phyloP scores from a whole-genome alignment of 2,888 invertebrate species.

The Oscheius sp. region DNA sequence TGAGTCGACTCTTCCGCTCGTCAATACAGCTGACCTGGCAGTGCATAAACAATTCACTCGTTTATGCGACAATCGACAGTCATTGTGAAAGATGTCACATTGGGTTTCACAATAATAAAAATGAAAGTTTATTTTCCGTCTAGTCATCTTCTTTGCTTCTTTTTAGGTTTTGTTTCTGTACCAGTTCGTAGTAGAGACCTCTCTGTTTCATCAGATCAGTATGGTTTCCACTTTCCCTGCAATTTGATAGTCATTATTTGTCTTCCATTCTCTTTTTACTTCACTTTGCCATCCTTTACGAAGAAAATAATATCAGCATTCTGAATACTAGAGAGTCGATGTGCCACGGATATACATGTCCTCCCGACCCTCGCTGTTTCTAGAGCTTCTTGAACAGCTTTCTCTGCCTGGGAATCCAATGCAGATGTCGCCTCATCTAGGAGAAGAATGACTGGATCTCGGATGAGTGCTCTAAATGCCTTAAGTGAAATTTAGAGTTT shows the following conservation, averaged over 20 bases:
- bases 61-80: no score
- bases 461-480: constrained; percentile 40
- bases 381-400: constrained; percentile 45
- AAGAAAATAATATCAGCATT: constrained; percentile 53
- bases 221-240: constrained; percentile 60
- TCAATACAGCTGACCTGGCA: no score
- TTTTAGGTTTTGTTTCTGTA: constrained; percentile 49
- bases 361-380: constrained; percentile 40
- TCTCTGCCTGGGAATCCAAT: constrained; percentile 47
- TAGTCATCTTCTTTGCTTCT: constrained; percentile 9
- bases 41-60: no score
- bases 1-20: no score
- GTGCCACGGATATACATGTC: constrained; percentile 51
- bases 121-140: not conserved
- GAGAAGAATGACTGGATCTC: constrained; percentile 44
- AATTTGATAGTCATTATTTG: constrained; percentile 39
- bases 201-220: constrained; percentile 45
- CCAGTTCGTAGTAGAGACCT: constrained; percentile 54
- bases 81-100: no score
- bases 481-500: not conserved
- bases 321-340: constrained; percentile 33
- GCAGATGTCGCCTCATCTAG: constrained; percentile 57
- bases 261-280: constrained; percentile 30
- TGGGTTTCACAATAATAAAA: no score
- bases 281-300: constrained; percentile 48